A percentile compares a stretch with the other conserved stretches of the same genome.
phyloP scores from a whole-genome alignment of 1,140 invertebrate genomes.

The Heliconius hermathena region DNA sequence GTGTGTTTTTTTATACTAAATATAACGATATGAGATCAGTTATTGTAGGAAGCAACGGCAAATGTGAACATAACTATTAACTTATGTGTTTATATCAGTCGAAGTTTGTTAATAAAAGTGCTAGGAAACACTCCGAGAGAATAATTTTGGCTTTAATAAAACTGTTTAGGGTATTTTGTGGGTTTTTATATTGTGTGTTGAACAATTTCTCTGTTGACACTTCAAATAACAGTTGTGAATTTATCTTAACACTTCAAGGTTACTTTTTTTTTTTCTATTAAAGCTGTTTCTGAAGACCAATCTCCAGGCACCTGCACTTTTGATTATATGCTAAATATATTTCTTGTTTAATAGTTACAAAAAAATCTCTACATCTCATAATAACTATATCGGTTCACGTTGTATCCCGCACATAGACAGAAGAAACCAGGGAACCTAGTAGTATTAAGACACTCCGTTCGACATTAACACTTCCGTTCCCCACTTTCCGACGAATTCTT shows the following conservation, averaged over 20 bases:
- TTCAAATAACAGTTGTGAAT: background rate
- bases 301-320: background rate
- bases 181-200: too few relatives aligned
- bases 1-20: background rate
- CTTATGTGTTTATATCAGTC: background rate
- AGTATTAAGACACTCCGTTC: too few relatives aligned
- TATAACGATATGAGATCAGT: constrained; percentile 9
- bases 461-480: too few relatives aligned
- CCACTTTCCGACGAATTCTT: too few relatives aligned
- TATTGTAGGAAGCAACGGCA: background rate
- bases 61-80: background rate
- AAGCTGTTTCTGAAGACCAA: background rate
- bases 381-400: too few relatives aligned
- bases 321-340: background rate
- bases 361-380: background rate
- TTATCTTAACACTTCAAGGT: background rate
- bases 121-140: background rate
- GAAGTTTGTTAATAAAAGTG: background rate
- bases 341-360: background rate
- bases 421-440: too few relatives aligned
- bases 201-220: background rate
- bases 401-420: too few relatives aligned
- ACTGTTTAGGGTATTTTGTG: background rate
- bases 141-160: background rate
- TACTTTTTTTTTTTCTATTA: background rate